phyloP scores from a whole-genome alignment of 2,113 vertebrate genomes.

The Nipponia nippon region DNA sequence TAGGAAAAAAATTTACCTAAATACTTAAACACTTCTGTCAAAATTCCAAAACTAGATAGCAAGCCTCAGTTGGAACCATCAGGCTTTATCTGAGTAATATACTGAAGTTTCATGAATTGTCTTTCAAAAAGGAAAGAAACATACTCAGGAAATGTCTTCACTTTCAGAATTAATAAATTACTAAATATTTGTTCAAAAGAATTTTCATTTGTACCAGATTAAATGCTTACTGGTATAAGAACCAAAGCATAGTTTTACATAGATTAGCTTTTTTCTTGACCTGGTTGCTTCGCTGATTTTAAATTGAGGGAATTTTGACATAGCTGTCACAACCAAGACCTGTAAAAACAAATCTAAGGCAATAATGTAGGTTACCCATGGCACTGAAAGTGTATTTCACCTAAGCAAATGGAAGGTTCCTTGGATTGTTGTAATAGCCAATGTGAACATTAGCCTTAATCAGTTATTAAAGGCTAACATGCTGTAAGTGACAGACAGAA shows the following conservation, averaged over 20 bases:
- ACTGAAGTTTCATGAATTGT: background rate
- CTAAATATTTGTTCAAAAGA: background rate
- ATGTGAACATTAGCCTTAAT: background rate
- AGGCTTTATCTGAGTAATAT: background rate
- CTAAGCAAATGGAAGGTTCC: background rate
- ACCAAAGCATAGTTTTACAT: background rate
- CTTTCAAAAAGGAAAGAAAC: background rate
- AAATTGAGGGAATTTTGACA: background rate
- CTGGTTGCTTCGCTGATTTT: background rate
- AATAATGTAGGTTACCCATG: background rate
- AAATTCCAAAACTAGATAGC: background rate
- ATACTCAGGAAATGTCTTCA: background rate
- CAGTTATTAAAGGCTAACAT: background rate
- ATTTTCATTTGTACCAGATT: background rate
- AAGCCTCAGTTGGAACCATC: background rate
- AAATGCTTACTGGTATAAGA: background rate
- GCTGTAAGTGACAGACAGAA: background rate
- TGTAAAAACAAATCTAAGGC: background rate
- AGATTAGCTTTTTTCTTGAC: rapidly evolving
- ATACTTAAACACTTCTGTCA: background rate
- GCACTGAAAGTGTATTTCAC: background rate
- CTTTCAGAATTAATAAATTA: background rate
- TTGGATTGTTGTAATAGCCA: background rate
- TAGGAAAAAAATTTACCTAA: background rate
- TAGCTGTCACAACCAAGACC: background rate